Conservation (phyloP, 2,797 vertebrate genomes). For the Eupleurogrammus muticus region DNA sequence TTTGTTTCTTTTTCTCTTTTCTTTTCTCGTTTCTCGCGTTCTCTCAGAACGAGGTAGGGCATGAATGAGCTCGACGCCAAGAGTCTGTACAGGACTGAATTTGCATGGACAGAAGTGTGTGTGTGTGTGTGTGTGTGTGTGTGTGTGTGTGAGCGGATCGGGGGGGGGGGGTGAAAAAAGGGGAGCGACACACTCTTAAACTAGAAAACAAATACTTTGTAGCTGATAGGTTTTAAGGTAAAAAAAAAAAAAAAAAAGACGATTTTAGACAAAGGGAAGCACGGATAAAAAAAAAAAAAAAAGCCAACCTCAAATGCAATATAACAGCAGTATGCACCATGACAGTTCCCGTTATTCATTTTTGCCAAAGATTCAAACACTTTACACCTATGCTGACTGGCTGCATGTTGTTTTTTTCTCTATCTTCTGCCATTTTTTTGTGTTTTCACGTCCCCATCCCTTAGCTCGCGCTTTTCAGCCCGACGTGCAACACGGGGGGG, state of each 20-base stretch:
- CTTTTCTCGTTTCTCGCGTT: no score
- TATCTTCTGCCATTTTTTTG: slow-evolving; percentile 18
- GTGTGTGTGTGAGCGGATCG: neutral
- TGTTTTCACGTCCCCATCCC: slow-evolving; percentile 1
- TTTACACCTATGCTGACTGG: slow-evolving; percentile 43
- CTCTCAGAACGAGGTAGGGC: slow-evolving; percentile 61
- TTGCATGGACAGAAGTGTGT: slow-evolving; percentile 66
- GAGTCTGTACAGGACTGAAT: slow-evolving; percentile 27
- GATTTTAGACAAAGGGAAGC: slow-evolving; percentile 48
- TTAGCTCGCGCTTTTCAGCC: slow-evolving; percentile 26
- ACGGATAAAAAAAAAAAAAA: slow-evolving; percentile 23
- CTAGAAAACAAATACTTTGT: slow-evolving; percentile 34
- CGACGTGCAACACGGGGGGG: neutral
- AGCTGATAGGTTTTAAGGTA: slow-evolving; percentile 56
- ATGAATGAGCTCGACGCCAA: slow-evolving; percentile 55
- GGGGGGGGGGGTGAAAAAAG: no score
- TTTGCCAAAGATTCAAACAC: slow-evolving; percentile 81
- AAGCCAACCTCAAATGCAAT: slow-evolving; percentile 75
- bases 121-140: slow-evolving; percentile 8
- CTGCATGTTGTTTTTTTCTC: slow-evolving; percentile 57
- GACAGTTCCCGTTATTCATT: slow-evolving; percentile 64
- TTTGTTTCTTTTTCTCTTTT: no score
- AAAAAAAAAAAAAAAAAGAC: slow-evolving; percentile 7
- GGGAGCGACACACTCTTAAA: neutral
- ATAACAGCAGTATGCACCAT: slow-evolving; percentile 70